These are phyloP conservation scores for Erannis defoliaria DNA, from an alignment of 2,888 invertebrate genomes.

Conservation along the genomic window DNA sequence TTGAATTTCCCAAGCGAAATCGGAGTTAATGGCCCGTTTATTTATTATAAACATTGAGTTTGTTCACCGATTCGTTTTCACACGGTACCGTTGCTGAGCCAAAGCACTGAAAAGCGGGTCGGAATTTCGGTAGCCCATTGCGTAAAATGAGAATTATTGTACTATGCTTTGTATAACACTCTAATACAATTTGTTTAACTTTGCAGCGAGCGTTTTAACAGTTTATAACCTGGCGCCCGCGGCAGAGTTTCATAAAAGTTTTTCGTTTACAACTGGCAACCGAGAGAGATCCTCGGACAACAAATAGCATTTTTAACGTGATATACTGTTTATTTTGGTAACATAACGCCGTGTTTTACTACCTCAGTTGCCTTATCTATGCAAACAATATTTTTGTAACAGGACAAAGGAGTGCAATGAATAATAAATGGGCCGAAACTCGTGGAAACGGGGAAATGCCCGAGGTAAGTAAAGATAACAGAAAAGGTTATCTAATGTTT, in stretches of 20 bases:
- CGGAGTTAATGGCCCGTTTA: conserved; percentile 60
- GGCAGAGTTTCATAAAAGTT: conserved; percentile 75
- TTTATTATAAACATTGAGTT: conserved; percentile 61
- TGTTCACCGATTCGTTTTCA: conserved; percentile 45
- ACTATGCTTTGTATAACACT: conserved; percentile 52
- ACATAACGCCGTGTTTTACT: conserved; percentile 53
- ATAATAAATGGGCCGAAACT: conserved; percentile 46
- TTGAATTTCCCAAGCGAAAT: conserved; percentile 61
- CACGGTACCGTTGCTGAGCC: conserved; percentile 41
- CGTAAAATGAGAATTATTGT: conserved; percentile 40
- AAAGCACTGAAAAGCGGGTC: conserved; percentile 35
- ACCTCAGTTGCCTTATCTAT: conserved; percentile 40
- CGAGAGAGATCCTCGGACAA: conserved; percentile 59
- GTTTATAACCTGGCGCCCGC: conserved; percentile 70
- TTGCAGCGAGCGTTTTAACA: conserved; percentile 66
- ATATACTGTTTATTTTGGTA: conserved; percentile 60
- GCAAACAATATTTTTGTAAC: conserved; percentile 42
- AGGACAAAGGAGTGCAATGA: conserved; percentile 44
- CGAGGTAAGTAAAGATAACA: conserved; percentile 41
- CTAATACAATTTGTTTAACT: conserved; percentile 63
- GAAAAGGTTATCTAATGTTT: conserved; percentile 32
- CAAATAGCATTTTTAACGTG: conserved; percentile 67
- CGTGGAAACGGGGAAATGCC: conserved; percentile 34
- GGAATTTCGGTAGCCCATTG: conserved; percentile 34
- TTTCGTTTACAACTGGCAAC: conserved; percentile 68